Evolutionary conservation across 2,888 invertebrate species (phyloP).

Genomic region (Aphodius granarius): DNA sequence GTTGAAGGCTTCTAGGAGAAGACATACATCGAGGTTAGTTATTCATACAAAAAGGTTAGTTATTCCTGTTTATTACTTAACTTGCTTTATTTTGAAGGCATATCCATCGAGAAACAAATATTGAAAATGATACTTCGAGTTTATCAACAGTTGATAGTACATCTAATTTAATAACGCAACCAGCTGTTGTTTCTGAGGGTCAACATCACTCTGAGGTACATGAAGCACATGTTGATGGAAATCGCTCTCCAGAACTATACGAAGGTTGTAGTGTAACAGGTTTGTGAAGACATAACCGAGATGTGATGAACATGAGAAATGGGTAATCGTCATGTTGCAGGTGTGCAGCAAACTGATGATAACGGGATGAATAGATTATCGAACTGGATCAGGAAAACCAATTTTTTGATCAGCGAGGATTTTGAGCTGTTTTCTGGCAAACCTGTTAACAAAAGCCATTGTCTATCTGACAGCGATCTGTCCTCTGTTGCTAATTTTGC

Average conservation of each 20-base stretch:
- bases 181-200: neutral
- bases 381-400: neutral
- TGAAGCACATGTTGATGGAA: neutral
- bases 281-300: neutral
- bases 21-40: neutral
- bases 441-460: conserved; percentile 17
- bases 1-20: neutral
- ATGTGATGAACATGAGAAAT: neutral
- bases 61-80: too few relatives aligned
- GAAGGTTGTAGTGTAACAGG: neutral
- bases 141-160: conserved; percentile 17
- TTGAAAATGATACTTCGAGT: conserved; percentile 13
- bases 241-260: neutral
- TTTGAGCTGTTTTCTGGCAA: conserved; percentile 18
- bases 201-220: neutral
- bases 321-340: neutral
- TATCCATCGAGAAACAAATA: neutral
- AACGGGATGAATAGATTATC: conserved; percentile 1
- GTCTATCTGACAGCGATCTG: conserved; percentile 21
- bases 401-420: neutral
- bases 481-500: conserved; percentile 18
- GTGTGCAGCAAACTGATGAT: neutral
- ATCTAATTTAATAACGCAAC: conserved; percentile 13
- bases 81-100: neutral
- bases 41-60: neutral